Base-by-base conservation (phyloP, 2,113 vertebrate species). In the Pipa parva region DNA sequence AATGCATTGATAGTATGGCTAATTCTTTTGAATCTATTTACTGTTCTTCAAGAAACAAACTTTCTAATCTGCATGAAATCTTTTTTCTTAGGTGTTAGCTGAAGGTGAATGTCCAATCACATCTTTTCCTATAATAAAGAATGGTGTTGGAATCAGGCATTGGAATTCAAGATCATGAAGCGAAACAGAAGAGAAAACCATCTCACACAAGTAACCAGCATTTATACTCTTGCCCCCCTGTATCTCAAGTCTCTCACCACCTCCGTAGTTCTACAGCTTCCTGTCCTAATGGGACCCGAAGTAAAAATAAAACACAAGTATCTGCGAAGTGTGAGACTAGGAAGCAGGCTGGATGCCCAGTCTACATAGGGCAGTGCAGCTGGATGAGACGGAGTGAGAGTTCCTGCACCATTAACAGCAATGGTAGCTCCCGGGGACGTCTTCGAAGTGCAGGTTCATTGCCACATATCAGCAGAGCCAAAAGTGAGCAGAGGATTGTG, bases 361-460 rank as follows among this genome's bases (percentile, higher is more conserved):
- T 89, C 68, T 72, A 84, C 46, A 77, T 46, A 13, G 42, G 76
- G 1, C 61, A 69, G 0, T 78, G 82, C 22, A 71, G 84, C 45
- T 91, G 81, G 80, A 87, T 90, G 82, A 88, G 84, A 2, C 85
- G 90, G 46, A 89, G 90, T 1, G 90, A 91, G 64, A 87, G 90
- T 74, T 82, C 83, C 22, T 82, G 86, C 63, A 83, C 87, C 0
- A 83, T 92, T 56, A 91, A 85, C 59, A 78, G 78, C 3, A 61
- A 65, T 71, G 2, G 58, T 61, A 37, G 63, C 73, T 55, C 72
- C 15, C 39, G 72, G 15, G 84, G 80, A 0, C 77, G 74, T 13
- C 81, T 95, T 74, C 77, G 92, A 9, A 72, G 90, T 0, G 92
- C 93, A 3, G 87, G 90, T 7, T 97, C 95, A 25, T 81, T 97